Conservation (phyloP, 2,797 vertebrate genomes). For the Danio albolineatus region DNA sequence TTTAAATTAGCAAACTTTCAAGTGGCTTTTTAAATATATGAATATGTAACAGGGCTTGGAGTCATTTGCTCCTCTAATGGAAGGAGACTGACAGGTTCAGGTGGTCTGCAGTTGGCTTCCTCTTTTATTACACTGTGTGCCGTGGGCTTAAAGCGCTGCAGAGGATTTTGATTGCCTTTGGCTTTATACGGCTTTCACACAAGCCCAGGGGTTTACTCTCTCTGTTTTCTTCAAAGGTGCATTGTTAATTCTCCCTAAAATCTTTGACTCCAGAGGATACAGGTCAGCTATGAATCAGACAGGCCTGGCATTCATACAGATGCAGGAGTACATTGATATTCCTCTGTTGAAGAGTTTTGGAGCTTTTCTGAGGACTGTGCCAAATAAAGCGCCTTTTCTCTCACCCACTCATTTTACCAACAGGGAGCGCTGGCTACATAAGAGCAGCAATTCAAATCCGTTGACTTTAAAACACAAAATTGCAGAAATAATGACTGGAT, state of each 20-base stretch:
- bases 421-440: neutral
- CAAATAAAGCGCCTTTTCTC: constrained; percentile 12
- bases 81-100: constrained; percentile 2
- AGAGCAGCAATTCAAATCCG: neutral
- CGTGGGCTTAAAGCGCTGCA: neutral
- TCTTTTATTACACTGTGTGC: neutral
- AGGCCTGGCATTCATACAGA: neutral
- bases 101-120: neutral
- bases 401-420: neutral
- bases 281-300: constrained; percentile 39
- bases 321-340: constrained; percentile 31
- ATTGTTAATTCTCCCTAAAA: constrained; percentile 4
- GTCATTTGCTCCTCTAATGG: neutral
- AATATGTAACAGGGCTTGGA: neutral
- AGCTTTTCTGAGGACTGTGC: constrained; percentile 6
- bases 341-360: neutral
- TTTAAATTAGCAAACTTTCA: neutral
- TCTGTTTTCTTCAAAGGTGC: neutral
- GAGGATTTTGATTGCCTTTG: constrained; percentile 12
- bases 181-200: neutral
- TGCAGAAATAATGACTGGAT: neutral
- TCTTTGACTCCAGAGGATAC: constrained; percentile 19
- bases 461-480: constrained; percentile 12
- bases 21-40: neutral
- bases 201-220: neutral